A percentile compares a stretch with the other conserved stretches of the same genome.
These are phyloP conservation scores for Syngnathus floridae DNA, from an alignment of 2,113 vertebrate genomes.

Conservation along the genomic window DNA sequence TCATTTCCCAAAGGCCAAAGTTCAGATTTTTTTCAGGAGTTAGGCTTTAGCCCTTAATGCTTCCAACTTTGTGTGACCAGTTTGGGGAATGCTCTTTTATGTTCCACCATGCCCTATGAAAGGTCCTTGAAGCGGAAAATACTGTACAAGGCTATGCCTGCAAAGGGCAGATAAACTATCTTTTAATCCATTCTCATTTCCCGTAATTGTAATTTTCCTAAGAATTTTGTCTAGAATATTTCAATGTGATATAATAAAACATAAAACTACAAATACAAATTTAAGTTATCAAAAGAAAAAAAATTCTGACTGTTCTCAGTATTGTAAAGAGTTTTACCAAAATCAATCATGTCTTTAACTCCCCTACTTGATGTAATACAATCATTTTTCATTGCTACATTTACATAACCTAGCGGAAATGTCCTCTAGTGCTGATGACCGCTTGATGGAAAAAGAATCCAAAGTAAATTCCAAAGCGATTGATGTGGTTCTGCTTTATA, in stretches of 20 bases:
- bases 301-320: not conserved
- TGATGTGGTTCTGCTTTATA: slow-evolving; percentile 47
- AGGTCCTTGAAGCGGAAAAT: not conserved
- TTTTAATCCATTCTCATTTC: not conserved
- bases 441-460: slow-evolving; percentile 28
- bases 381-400: not conserved
- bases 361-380: not conserved
- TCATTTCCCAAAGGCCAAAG: too few relatives aligned
- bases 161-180: not conserved
- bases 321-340: not conserved
- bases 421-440: not conserved
- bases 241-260: not conserved
- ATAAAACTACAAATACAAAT: not conserved
- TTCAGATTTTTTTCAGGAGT: not conserved
- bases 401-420: not conserved
- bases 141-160: not conserved
- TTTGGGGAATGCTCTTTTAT: not conserved
- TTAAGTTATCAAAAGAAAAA: not conserved
- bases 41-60: not conserved
- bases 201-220: not conserved
- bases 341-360: not conserved
- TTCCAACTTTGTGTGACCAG: not conserved
- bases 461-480: slow-evolving; percentile 55
- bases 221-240: not conserved
- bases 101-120: not conserved